phyloP scores from a whole-genome alignment of 2,888 invertebrate species.

The Nomada ferruginata region DNA sequence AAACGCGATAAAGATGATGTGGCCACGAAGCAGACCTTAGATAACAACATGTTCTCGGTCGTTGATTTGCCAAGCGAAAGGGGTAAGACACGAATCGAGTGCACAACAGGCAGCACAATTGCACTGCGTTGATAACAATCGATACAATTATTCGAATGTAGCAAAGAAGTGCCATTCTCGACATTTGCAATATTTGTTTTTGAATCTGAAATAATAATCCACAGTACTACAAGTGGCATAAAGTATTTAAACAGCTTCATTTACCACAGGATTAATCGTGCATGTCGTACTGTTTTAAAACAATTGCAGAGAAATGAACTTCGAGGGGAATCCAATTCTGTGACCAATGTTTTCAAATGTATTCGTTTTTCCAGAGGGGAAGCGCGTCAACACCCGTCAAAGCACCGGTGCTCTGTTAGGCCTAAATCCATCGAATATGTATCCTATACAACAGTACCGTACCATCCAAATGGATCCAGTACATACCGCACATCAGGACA shows the following conservation, averaged over 20 bases:
- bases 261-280: too few relatives aligned
- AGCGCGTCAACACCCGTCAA: constrained; percentile 41
- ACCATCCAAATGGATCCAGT: background rate
- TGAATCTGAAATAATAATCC: too few relatives aligned
- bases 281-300: too few relatives aligned
- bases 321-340: background rate
- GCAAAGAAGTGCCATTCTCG: too few relatives aligned
- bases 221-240: too few relatives aligned
- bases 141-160: constrained; percentile 3
- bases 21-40: constrained; percentile 73
- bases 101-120: too few relatives aligned
- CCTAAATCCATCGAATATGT: constrained; percentile 49
- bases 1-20: constrained; percentile 47
- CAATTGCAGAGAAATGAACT: too few relatives aligned
- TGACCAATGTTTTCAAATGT: background rate
- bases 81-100: background rate
- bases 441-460: constrained; percentile 12
- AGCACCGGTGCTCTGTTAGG: constrained; percentile 32
- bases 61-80: constrained; percentile 47
- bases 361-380: constrained; percentile 38
- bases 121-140: background rate
- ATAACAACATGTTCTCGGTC: constrained; percentile 1
- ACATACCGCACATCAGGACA: background rate
- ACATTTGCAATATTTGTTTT: too few relatives aligned
- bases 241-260: too few relatives aligned